Base-by-base conservation (phyloP, 2,113 vertebrate genomes). In the Leptobrachium leishanense region DNA sequence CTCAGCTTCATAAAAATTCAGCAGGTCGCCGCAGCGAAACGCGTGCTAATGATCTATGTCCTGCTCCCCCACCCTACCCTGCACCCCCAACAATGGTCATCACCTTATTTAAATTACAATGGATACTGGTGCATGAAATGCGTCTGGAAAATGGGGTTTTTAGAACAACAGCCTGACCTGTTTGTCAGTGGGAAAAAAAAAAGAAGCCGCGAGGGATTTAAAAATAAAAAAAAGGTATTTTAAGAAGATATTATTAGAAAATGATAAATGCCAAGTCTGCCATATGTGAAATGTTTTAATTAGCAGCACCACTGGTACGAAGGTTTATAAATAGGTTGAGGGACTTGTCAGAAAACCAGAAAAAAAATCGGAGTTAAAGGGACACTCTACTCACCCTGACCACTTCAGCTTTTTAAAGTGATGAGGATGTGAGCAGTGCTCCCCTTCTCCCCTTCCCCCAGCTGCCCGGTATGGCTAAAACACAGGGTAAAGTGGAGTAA, bases 31-130 rank as follows among this genome's bases (percentile, higher is more conserved):
- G 46, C 63, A 42, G 31, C 10, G n/a, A 40, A 57, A 59, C 54
- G 20, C 77, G 13, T 62, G 11, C 20, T 80, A 73, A 80, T 80
- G 69, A 50, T 42, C 59, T 54, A 13, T 39, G 70, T 74, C 63
- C 42, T 62, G n/a, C 67, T 31, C 57, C 43, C 40, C 46, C 13
- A 0, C 76, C 54, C 11, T 31, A 31, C 20, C 20, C 20, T 31
- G 20, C 20, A 31, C 20, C 20, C 20, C 20, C 20, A 31, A 31
- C 20, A 72, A 53, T 79, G 70, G 62, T 15, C n/a, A 67, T 41
- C 65, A 65, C 64, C 62, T 67, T 39, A 67, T 73, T 79, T 54
- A 67, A 53, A 67, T 68, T 5, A 75, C 10, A 75, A 31, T 53
- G 15, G 46, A 66, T 43, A 41, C 6, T 31, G 43, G 43, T 64